phyloP scores from a whole-genome alignment of 2,113 vertebrate genomes.

The Myanophis thanlyinensis region DNA sequence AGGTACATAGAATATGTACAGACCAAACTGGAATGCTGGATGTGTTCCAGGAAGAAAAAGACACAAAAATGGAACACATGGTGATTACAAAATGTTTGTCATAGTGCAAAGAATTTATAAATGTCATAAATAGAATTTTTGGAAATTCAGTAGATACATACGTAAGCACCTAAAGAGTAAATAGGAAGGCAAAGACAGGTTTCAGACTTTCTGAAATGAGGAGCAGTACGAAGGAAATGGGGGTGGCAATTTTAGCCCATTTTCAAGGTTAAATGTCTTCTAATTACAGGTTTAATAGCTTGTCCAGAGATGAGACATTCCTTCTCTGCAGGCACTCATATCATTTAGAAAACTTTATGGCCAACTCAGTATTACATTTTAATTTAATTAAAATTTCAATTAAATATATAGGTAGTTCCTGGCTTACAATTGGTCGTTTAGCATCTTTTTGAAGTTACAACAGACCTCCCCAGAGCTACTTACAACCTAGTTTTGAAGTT shows the following conservation, averaged over 20 bases:
- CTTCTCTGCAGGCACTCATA: not conserved
- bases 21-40: slow-evolving; percentile 31
- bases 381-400: not conserved
- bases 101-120: slow-evolving; percentile 37
- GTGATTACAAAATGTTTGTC: slow-evolving; percentile 28
- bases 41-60: slow-evolving; percentile 37
- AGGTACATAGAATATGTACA: slow-evolving; percentile 44
- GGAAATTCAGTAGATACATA: slow-evolving; percentile 45
- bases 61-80: slow-evolving; percentile 38
- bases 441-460: not conserved
- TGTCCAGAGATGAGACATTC: not conserved
- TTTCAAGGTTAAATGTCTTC: not conserved
- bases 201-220: not conserved
- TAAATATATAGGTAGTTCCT: not conserved
- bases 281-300: not conserved
- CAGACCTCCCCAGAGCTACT: not conserved
- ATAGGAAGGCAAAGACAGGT: not conserved
- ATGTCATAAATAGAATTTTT: slow-evolving; percentile 44
- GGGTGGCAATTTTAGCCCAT: not conserved
- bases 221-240: not conserved
- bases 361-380: not conserved
- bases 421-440: not conserved
- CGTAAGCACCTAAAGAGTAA: slow-evolving; percentile 35
- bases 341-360: not conserved
- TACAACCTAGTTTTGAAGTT: not conserved